phyloP scores from a whole-genome alignment of 2,797 vertebrate species.

The Craterocephalus amniculus region DNA sequence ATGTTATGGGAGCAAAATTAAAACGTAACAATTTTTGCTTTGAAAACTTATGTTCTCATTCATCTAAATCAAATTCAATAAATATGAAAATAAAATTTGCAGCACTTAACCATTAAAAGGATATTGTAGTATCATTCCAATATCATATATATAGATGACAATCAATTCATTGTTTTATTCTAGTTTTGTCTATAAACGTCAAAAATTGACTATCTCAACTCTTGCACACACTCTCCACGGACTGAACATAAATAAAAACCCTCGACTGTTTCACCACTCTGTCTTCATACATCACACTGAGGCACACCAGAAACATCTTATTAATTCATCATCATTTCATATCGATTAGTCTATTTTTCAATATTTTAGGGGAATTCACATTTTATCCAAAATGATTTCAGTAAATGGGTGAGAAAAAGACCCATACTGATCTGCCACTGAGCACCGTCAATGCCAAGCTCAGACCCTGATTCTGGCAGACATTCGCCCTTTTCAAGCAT shows the following conservation, averaged over 20 bases:
- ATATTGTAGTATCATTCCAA: no score
- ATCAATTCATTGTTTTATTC: neutral
- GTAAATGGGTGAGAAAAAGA: neutral
- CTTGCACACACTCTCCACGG: neutral
- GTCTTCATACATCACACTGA: neutral
- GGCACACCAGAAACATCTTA: neutral
- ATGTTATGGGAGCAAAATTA: no score
- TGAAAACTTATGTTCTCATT: no score
- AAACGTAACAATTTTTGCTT: no score
- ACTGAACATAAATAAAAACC: neutral
- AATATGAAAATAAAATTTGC: no score
- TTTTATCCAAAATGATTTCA: neutral
- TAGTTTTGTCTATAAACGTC: neutral
- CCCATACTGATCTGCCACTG: conserved; percentile 1
- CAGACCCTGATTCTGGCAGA: conserved; percentile 1
- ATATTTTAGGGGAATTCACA: neutral
- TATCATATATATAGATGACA: neutral
- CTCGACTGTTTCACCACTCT: neutral
- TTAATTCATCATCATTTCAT: neutral
- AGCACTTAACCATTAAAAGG: no score
- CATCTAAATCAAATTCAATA: no score
- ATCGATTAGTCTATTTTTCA: neutral
- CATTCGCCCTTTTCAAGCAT: conserved; percentile 1
- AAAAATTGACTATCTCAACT: neutral
- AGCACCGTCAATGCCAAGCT: neutral